Evolutionary conservation across 2,888 invertebrate species (phyloP).

Genomic region (Drosophila tanythrix): DNA sequence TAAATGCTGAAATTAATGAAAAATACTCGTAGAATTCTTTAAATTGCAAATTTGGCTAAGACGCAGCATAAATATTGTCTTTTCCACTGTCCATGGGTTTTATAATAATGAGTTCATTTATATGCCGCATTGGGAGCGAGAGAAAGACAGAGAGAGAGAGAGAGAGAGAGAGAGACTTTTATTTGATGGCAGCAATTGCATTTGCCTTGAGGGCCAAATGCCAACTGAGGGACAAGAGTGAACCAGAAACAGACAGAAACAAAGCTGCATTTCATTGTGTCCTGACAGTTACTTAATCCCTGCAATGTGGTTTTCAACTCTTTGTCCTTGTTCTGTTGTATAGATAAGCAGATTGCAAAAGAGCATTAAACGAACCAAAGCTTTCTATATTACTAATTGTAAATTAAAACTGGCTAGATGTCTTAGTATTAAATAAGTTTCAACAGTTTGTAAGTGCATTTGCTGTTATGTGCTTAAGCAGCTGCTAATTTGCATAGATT

Average conservation of each 20-base stretch:
- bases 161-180: conserved; percentile 11
- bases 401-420: conserved; percentile 16
- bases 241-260: conserved; percentile 9
- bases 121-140: conserved; percentile 60
- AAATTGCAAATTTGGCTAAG: conserved; percentile 61
- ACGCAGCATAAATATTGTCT: conserved; percentile 66
- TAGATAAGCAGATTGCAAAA: conserved; percentile 3
- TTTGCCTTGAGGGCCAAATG: conserved; percentile 17
- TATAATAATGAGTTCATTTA: conserved; percentile 78
- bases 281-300: conserved; percentile 46
- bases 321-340: conserved; percentile 15
- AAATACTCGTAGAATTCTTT: conserved; percentile 69
- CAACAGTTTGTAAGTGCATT: neutral
- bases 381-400: conserved; percentile 37
- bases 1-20: conserved; percentile 77
- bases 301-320: conserved; percentile 25
- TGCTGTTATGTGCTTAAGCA: conserved; percentile 30
- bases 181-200: conserved; percentile 47
- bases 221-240: conserved; percentile 2
- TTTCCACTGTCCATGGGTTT: conserved; percentile 33
- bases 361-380: neutral
- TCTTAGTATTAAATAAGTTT: neutral
- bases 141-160: neutral
- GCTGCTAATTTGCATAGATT: conserved; percentile 68
- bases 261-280: conserved; percentile 37